Evolutionary conservation across 2,888 invertebrate species (phyloP).

Genomic region (Tanypteryx hageni): DNA sequence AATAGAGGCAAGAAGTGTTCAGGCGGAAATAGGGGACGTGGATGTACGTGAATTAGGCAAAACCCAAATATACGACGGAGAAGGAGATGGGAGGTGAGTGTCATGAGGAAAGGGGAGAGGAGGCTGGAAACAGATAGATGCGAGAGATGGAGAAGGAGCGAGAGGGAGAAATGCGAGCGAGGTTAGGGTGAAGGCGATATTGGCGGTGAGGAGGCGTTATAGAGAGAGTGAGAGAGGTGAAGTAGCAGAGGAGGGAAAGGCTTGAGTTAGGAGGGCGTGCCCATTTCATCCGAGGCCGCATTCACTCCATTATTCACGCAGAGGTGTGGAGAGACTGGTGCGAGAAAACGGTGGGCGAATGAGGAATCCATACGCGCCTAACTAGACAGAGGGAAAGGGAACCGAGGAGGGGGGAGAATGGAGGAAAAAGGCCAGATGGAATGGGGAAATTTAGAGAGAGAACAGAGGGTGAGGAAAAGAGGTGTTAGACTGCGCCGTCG

Average conservation of each 20-base stretch:
- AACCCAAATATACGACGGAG: neutral
- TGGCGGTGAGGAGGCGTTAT: neutral
- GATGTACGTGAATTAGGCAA: neutral
- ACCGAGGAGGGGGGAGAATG: neutral
- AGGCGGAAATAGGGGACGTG: neutral
- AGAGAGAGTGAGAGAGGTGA: too few species aligned
- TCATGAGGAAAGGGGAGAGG: neutral
- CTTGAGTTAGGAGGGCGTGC: neutral
- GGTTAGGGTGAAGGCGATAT: neutral
- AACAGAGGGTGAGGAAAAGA: neutral
- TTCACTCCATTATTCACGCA: constrained; percentile 18
- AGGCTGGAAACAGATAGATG: neutral
- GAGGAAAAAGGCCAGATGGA: neutral
- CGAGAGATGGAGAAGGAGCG: neutral
- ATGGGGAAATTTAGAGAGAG: neutral
- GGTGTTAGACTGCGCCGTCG: neutral
- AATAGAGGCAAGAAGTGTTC: neutral
- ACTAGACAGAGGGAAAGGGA: neutral
- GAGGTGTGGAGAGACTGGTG: neutral
- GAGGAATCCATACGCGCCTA: constrained; percentile 5
- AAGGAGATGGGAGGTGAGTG: neutral
- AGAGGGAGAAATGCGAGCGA: neutral
- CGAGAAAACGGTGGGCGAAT: constrained; percentile 24
- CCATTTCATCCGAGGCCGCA: neutral
- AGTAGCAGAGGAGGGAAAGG: neutral